Evolutionary conservation across 2,888 invertebrate species (phyloP).

Genomic region (Tetragonula carbonaria): DNA sequence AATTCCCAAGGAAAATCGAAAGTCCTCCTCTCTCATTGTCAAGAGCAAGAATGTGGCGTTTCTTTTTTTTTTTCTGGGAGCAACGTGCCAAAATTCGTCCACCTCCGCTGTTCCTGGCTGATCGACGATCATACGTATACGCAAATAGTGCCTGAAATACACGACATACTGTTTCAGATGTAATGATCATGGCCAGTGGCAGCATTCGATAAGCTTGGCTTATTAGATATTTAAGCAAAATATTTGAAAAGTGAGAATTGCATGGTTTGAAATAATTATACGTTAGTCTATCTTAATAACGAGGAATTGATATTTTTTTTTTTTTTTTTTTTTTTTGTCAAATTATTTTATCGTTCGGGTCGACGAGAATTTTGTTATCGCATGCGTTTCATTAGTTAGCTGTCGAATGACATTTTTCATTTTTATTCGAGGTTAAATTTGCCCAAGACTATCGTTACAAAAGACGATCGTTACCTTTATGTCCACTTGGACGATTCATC

Average conservation of each 20-base stretch:
- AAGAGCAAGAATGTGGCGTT: constrained; percentile 23
- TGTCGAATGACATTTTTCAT: background rate
- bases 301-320: background rate
- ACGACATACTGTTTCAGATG: constrained; percentile 15
- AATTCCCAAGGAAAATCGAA: constrained; percentile 21
- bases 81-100: constrained; percentile 51
- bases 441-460: no score
- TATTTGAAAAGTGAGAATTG: background rate
- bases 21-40: constrained; percentile 1
- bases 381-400: no score
- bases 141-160: constrained; percentile 47
- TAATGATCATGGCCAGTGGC: background rate
- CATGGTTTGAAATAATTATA: background rate
- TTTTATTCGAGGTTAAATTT: background rate
- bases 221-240: background rate
- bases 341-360: background rate
- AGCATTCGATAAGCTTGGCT: background rate
- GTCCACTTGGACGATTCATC: background rate
- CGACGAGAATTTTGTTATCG: no score
- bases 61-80: constrained; percentile 11
- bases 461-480: constrained; percentile 35
- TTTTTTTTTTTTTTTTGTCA: background rate
- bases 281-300: background rate
- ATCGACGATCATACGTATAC: constrained; percentile 42
- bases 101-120: constrained; percentile 20